Evolutionary conservation across 2,113 vertebrate genomes (phyloP).

Genomic region (Melospiza georgiana): DNA sequence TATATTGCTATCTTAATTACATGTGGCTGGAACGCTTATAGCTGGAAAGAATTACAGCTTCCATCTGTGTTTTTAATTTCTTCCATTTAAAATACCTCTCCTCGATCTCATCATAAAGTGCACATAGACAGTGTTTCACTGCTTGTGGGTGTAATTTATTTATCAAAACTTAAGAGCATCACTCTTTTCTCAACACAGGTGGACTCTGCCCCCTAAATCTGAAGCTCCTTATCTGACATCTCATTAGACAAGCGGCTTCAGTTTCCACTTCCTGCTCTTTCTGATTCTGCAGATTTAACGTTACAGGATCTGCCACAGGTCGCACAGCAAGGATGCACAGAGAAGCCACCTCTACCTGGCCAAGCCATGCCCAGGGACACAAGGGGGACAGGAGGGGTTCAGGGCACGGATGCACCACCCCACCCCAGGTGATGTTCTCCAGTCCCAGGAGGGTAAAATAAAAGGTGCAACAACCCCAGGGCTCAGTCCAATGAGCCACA

Average conservation of each 20-base stretch:
- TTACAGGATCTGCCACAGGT: background rate
- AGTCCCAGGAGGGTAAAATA: background rate
- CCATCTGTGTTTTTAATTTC: slow-evolving; percentile 60
- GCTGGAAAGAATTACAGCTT: slow-evolving; percentile 54
- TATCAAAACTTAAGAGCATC: background rate
- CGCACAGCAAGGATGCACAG: background rate
- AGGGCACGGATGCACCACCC: background rate
- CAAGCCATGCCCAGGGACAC: background rate
- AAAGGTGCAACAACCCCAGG: background rate
- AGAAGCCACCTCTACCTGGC: background rate
- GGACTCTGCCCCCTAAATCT: background rate
- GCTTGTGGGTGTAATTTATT: background rate
- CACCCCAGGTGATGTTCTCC: background rate
- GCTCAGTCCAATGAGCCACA: background rate
- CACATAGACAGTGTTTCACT: background rate
- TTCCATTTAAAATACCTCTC: slow-evolving; percentile 33
- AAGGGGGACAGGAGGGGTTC: background rate
- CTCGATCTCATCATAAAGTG: background rate
- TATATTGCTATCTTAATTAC: slow-evolving; percentile 11
- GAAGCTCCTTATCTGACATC: background rate
- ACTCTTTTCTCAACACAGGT: background rate
- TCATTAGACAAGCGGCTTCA: background rate
- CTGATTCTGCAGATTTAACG: background rate
- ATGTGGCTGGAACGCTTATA: background rate
- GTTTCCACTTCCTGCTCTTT: background rate